Percentiles rank a stretch among this genome's conserved stretches.
Conservation (phyloP, 2,797 vertebrate species). For the Acanthiza pusilla region DNA sequence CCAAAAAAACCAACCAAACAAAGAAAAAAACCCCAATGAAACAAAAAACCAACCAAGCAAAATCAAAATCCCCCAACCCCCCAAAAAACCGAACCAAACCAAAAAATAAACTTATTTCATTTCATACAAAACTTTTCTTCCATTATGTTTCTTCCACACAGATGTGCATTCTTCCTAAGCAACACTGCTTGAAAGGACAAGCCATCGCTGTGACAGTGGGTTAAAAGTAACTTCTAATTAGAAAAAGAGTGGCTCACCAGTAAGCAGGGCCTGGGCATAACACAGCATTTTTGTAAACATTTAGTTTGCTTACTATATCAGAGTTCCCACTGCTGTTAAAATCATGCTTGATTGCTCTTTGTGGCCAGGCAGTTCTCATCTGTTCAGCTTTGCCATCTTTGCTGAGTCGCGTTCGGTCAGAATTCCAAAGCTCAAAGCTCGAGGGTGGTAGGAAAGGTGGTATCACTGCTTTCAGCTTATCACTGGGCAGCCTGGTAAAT, state of each 20-base stretch:
- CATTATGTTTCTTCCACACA: not conserved
- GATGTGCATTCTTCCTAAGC: not conserved
- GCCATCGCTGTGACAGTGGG: not conserved
- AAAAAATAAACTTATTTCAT: not conserved
- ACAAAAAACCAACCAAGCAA: not conserved
- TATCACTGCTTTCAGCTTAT: conserved; percentile 97
- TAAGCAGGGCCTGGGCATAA: not conserved
- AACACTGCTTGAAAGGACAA: not conserved
- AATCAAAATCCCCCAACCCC: not conserved
- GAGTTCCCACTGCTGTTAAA: conserved; percentile 84
- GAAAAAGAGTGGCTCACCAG: not conserved
- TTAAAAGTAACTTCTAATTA: not conserved
- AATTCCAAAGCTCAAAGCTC: conserved; percentile 95
- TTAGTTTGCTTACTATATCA: conserved; percentile 80
- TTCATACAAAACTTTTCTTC: not conserved
- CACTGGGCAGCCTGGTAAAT: conserved; percentile 88
- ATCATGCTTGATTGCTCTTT: conserved; percentile 78
- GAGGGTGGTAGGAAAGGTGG: conserved; percentile 95
- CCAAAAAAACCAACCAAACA: not conserved
- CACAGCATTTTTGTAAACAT: not conserved
- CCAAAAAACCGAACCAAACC: not conserved
- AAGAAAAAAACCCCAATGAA: not conserved
- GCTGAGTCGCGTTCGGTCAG: conserved; percentile 81
- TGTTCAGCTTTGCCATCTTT: conserved; percentile 83
- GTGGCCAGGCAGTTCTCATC: conserved; percentile 81